Percentiles rank a stretch among this genome's conserved stretches.
phyloP scores from a whole-genome alignment of 2,797 vertebrate species.

The Ceyx erithaca region DNA sequence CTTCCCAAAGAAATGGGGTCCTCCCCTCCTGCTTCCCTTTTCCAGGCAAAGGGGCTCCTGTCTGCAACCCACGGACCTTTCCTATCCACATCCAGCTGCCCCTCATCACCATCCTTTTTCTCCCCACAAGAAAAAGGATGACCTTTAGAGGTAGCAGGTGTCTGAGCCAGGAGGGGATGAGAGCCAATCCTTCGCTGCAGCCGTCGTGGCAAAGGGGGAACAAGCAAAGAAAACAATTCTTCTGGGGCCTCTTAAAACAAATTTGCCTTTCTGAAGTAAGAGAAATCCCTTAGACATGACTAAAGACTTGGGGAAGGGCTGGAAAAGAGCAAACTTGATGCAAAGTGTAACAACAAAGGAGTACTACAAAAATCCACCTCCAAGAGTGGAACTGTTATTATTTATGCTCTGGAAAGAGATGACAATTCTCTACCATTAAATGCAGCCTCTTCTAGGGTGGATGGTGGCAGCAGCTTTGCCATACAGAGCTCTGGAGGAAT shows the following conservation, averaged over 20 bases:
- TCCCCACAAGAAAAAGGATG: neutral
- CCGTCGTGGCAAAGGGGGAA: neutral
- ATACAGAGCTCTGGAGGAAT: constrained; percentile 33
- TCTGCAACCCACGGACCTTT: neutral
- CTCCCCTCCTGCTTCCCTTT: neutral
- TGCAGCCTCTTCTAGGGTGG: neutral
- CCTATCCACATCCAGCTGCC: neutral
- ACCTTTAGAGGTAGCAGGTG: neutral
- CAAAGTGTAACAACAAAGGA: neutral
- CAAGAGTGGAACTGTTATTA: neutral
- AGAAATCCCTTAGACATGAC: neutral
- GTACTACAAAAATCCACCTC: neutral
- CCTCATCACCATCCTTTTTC: no score
- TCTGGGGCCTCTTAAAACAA: neutral
- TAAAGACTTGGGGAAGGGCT: neutral
- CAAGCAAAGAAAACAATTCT: neutral
- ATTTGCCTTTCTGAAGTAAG: neutral
- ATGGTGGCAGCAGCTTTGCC: neutral
- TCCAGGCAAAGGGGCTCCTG: neutral
- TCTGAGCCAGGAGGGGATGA: neutral
- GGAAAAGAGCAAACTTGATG: neutral
- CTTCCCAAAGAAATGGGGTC: neutral
- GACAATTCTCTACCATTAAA: neutral
- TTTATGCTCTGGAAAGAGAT: neutral
- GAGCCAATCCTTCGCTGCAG: neutral